Percentiles rank a stretch among this genome's conserved stretches.
Evolutionary conservation across 2,113 vertebrate species (phyloP).

Genomic region (Benthochromis sp.): DNA sequence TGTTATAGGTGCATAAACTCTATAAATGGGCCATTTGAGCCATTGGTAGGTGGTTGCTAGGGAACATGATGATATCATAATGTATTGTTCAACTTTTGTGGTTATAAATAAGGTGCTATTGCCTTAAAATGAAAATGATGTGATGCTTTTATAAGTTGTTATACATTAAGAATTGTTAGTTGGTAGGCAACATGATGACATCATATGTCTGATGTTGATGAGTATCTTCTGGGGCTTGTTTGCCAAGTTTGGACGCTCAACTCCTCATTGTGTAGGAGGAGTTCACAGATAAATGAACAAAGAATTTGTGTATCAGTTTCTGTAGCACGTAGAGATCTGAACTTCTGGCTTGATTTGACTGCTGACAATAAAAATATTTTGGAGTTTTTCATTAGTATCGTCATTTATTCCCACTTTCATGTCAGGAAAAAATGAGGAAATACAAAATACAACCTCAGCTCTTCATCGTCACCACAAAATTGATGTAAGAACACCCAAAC

Average conservation of each 20-base stretch:
- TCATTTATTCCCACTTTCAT: neutral
- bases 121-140: neutral
- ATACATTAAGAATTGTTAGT: neutral
- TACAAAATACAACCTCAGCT: neutral
- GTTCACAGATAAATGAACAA: neutral
- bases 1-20: neutral
- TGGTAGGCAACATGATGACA: neutral
- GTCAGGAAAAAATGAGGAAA: neutral
- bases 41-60: neutral
- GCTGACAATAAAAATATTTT: neutral
- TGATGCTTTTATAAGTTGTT: neutral
- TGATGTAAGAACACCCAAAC: neutral
- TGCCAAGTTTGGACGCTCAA: neutral
- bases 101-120: neutral
- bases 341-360: neutral
- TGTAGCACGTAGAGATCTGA: neutral
- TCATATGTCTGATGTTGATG: neutral
- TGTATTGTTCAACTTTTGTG: neutral
- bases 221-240: neutral
- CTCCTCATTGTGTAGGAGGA: neutral
- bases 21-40: neutral
- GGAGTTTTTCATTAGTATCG: neutral
- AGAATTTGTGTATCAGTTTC: neutral
- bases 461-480: neutral
- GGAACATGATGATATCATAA: neutral